Evolutionary conservation across 2,797 vertebrate genomes (phyloP).

Genomic region (Sebastes iracundus): DNA sequence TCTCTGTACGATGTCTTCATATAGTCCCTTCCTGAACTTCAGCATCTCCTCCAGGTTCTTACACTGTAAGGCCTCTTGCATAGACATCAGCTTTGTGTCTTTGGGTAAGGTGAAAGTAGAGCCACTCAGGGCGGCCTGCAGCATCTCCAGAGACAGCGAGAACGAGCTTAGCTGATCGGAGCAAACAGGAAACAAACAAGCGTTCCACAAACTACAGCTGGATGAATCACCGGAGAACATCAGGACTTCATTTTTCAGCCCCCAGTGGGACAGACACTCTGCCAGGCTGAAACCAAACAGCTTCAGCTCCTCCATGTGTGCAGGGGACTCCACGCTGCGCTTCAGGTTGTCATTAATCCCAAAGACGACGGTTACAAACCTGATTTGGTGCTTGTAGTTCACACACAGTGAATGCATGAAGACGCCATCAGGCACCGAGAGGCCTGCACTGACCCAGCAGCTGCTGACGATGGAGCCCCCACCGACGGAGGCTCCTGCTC

Average conservation of each 20-base stretch:
- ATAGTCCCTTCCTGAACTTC: slow-evolving; percentile 86
- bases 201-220: slow-evolving; percentile 87
- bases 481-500: slow-evolving; percentile 81
- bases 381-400: slow-evolving; percentile 42
- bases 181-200: slow-evolving; percentile 89
- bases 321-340: slow-evolving; percentile 68
- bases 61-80: slow-evolving; percentile 87
- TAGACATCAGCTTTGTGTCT: slow-evolving; percentile 80
- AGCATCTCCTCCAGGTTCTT: slow-evolving; percentile 92
- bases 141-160: slow-evolving; percentile 82
- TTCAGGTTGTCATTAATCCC: slow-evolving; percentile 88
- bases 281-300: slow-evolving; percentile 82
- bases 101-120: slow-evolving; percentile 65
- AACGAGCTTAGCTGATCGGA: slow-evolving; percentile 81
- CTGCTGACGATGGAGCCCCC: slow-evolving; percentile 87
- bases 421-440: slow-evolving; percentile 80
- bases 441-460: slow-evolving; percentile 71
- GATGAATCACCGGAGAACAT: slow-evolving; percentile 83
- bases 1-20: slow-evolving; percentile 80
- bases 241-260: slow-evolving; percentile 74
- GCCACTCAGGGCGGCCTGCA: slow-evolving; percentile 73
- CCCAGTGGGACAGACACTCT: slow-evolving; percentile 84
- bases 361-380: slow-evolving; percentile 86
- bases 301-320: slow-evolving; percentile 69
- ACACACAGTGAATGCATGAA: slow-evolving; percentile 90